Conservation (phyloP, 2,113 vertebrate genomes). For the Notarius quadriscutis region DNA sequence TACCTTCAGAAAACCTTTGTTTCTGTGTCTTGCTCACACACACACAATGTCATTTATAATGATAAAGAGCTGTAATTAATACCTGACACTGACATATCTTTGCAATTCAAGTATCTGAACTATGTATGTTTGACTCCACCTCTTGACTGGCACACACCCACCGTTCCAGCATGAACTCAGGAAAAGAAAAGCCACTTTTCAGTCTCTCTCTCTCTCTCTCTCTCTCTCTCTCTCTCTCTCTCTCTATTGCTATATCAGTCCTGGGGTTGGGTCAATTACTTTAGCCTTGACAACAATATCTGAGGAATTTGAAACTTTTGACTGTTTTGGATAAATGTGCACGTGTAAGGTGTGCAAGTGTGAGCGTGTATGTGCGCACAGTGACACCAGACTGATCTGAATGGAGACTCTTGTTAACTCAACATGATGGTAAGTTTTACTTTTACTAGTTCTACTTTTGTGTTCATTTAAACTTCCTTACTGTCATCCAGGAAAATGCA, state of each 20-base stretch:
- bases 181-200: constrained; percentile 8
- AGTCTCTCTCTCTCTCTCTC: neutral
- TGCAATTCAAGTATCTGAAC: neutral
- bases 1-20: neutral
- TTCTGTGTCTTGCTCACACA: neutral
- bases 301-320: constrained; percentile 37
- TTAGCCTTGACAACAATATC: constrained; percentile 16
- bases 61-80: constrained; percentile 4
- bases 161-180: constrained; percentile 27
- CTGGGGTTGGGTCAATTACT: constrained; percentile 22
- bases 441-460: neutral
- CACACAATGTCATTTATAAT: neutral
- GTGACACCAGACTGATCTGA: constrained; percentile 39
- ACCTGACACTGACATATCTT: neutral
- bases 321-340: constrained; percentile 23
- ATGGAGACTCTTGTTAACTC: constrained; percentile 29
- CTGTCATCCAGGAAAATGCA: neutral
- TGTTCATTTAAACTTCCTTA: neutral
- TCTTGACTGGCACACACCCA: constrained; percentile 27
- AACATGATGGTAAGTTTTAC: constrained; percentile 49
- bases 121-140: constrained; percentile 27
- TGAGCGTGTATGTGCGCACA: neutral
- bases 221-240: neutral
- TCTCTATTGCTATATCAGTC: constrained; percentile 9
- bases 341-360: constrained; percentile 25